Evolutionary conservation across 2,888 invertebrate species (phyloP), one percentile per base, ranked within the genome.

Genomic region (Epicampocera succincta): DNA sequence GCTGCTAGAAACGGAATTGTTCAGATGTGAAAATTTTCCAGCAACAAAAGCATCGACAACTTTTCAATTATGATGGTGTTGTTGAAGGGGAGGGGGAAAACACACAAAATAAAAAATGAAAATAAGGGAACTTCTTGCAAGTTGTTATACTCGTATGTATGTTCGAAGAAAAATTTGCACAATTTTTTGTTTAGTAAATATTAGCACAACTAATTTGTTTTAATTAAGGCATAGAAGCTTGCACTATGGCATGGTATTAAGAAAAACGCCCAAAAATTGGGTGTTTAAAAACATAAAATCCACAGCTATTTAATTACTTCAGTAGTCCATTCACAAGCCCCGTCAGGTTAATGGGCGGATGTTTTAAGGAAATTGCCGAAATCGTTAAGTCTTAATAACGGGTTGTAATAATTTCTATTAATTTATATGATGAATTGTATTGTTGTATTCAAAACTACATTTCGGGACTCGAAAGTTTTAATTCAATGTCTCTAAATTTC

Each of bases 51-150:
- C 48, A 33, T 19, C 11, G n/a, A 68, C 52, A 76, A 63, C 38
- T 48, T 63, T 75, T 60, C 12, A 56, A 56, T 58, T 63, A 40
- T 71, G 56, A 50, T 42, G 63, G 48, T 77, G 54, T 52, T 19
- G 68, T 69, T 15, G 15, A 9, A 12, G 11, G 12, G 12, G 13
- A 60, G 11, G 12, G 12, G 13, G 52, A 60, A 40, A 25, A 25
- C 17, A 33, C 15, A 48, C 17, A 13, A 3, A 50, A 44, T 13
- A n/a, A 52, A 52, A 25, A n/a, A n/a, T n/a, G n/a, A n/a, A n/a
- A n/a, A n/a, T n/a, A n/a, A 21, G n/a, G 25, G n/a, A 1, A 38
- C 8, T 63, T 29, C 11, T 19, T 2, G 9, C 8, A n/a, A 17
- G 33, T 9, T 46, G 42, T 9, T 60, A 15, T 3, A 29, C n/a